Evolutionary conservation across 2,888 invertebrate genomes (phyloP).

Genomic region (Metopia argyrocephala): DNA sequence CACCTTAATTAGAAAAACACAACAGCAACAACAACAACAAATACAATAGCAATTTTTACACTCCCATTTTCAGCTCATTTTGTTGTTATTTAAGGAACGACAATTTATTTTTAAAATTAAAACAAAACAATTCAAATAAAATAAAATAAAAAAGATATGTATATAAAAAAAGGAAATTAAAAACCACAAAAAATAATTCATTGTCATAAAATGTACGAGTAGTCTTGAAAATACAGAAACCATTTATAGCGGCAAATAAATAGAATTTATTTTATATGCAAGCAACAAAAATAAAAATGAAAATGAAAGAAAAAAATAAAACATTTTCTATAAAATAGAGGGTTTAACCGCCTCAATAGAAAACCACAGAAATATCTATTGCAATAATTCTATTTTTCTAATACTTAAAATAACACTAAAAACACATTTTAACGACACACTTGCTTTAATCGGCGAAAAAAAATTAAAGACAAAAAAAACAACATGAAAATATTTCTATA

Average conservation of each 20-base stretch:
- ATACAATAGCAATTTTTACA: slow-evolving; percentile 46
- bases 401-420: no score
- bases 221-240: neutral
- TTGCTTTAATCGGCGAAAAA: no score
- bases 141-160: slow-evolving; percentile 4
- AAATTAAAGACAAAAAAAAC: neutral
- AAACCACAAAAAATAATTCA: slow-evolving; percentile 37
- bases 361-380: no score
- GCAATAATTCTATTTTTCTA: no score
- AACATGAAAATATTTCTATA: neutral
- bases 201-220: no score
- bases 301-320: neutral
- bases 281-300: neutral
- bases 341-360: no score
- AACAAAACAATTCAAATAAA: neutral
- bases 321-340: neutral
- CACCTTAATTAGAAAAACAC: slow-evolving; percentile 36
- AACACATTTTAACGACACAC: no score
- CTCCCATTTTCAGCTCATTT: slow-evolving; percentile 43
- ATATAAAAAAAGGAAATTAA: slow-evolving; percentile 1
- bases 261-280: neutral
- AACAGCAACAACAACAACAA: neutral
- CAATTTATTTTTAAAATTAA: neutral
- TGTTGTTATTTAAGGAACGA: neutral
- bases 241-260: neutral